Base-by-base conservation (phyloP, 2,113 vertebrate genomes). In the Etheostoma spectabile region DNA sequence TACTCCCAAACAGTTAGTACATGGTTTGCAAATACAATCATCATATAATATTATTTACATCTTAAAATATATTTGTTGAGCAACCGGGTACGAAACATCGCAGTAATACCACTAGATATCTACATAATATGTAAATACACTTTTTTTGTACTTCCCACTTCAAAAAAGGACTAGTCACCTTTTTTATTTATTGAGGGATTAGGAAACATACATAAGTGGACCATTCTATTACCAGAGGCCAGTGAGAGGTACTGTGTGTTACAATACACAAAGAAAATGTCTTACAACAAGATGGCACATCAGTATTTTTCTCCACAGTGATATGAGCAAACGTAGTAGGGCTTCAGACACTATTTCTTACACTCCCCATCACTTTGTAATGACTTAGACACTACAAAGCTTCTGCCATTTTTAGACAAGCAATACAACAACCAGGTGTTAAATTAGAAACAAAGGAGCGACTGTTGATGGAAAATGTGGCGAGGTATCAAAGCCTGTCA, bases 11-110 rank as follows among this genome's bases (percentile, higher is more conserved):
- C 92, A 94, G 91, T 92, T 92, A 93, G 88, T 94, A 94, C 86
- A 94, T 93, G 85, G 87, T 94, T 93, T 92, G 91, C 90, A 93
- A 94, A 93, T 94, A 94, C 94, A 94, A 94, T 93, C 91, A 93
- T 94, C 80, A 93, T 91, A 90, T 87, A 89, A 93, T 89, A 91
- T 87, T 90, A 94, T 93, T 93, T 94, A 93, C 93, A 94, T 93
- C 93, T 91, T 94, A 93, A 94, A 93, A 94, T 95, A 94, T 92
- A 94, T 92, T 92, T 94, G 93, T 93, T 90, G 89, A 93, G 88
- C 92, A 91, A 92, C 88, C 73, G 88, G 90, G 89, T 93, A 93
- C 85, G 90, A 93, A 93, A 92, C 92, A 92, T 93, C 72, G 91
- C 91, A 93, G 88, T 93, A 93, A 94, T 93, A 94, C 90, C 82